These are phyloP conservation scores for Phortica variegata DNA, from an alignment of 1,140 invertebrate species.

Conservation along the genomic window DNA sequence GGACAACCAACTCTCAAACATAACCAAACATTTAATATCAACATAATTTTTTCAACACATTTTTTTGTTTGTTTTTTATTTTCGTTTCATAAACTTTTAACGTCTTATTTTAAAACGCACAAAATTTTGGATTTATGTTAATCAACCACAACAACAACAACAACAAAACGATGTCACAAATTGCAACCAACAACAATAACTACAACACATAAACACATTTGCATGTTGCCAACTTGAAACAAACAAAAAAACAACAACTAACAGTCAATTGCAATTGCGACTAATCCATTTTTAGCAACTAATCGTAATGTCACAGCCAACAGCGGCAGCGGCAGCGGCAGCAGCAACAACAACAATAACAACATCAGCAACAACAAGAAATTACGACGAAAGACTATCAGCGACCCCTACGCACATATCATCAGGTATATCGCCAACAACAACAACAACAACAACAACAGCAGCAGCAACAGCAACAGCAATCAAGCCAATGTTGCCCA, in stretches of 20 bases:
- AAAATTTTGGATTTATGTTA: neutral
- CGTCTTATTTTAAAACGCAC: slow-evolving; percentile 9
- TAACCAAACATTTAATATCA: too few relatives aligned
- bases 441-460: slow-evolving; percentile 14
- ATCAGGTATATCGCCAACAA: slow-evolving; percentile 31
- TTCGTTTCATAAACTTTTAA: slow-evolving; percentile 19
- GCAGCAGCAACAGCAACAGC: slow-evolving; percentile 16
- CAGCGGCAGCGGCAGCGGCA: slow-evolving; percentile 2
- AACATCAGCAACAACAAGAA: slow-evolving; percentile 27
- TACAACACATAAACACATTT: neutral
- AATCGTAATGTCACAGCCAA: slow-evolving; percentile 13
- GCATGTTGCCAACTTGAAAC: neutral
- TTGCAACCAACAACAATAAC: slow-evolving; percentile 15
- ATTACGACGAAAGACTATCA: slow-evolving; percentile 47
- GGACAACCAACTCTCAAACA: too few relatives aligned
- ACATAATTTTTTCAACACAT: too few relatives aligned
- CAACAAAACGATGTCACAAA: neutral
- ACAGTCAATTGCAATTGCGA: slow-evolving; percentile 32
- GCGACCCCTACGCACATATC: slow-evolving; percentile 46
- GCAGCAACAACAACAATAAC: slow-evolving; percentile 14
- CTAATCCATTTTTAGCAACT: slow-evolving; percentile 51
- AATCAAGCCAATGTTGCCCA: slow-evolving; percentile 15
- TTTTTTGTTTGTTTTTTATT: slow-evolving; percentile 4
- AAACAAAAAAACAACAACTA: slow-evolving; percentile 15
- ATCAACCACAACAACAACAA: slow-evolving; percentile 5